Evolutionary conservation across 2,797 vertebrate species (phyloP).

Genomic region (Microhierax caerulescens): DNA sequence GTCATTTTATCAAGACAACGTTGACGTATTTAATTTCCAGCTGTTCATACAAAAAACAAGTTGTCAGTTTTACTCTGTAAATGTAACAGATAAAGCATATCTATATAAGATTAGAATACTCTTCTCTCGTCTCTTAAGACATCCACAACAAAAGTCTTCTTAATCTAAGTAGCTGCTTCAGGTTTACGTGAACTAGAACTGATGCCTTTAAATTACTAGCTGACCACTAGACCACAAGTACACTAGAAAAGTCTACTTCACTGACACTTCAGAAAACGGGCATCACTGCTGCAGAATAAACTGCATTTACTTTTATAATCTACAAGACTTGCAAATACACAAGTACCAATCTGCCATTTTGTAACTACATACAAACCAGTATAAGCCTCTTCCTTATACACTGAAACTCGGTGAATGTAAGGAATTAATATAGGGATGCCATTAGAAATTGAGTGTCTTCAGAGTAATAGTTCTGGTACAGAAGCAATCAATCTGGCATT

Average conservation of each 20-base stretch:
- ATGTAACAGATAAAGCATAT: not conserved
- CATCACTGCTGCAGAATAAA: not conserved
- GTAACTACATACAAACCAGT: not conserved
- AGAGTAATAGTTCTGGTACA: not conserved
- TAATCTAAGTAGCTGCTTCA: not conserved
- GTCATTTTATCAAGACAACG: constrained; percentile 6
- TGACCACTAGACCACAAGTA: not conserved
- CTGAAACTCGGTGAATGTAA: not conserved
- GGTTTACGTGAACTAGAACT: not conserved
- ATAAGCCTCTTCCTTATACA: not conserved
- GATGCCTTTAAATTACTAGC: not conserved
- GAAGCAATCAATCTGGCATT: not conserved
- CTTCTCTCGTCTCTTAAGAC: not conserved
- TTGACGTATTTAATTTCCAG: constrained; percentile 2
- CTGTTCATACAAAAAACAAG: not conserved
- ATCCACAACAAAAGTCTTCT: not conserved
- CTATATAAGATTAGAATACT: not conserved
- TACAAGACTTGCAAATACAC: not conserved
- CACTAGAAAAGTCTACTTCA: not conserved
- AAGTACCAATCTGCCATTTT: not conserved
- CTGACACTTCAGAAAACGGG: not conserved
- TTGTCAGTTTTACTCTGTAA: not conserved
- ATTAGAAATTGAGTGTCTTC: not conserved
- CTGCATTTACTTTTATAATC: not conserved
- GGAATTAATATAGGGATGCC: not conserved